phyloP scores from a whole-genome alignment of 2,888 invertebrate species.

The Hipparchia semele region DNA sequence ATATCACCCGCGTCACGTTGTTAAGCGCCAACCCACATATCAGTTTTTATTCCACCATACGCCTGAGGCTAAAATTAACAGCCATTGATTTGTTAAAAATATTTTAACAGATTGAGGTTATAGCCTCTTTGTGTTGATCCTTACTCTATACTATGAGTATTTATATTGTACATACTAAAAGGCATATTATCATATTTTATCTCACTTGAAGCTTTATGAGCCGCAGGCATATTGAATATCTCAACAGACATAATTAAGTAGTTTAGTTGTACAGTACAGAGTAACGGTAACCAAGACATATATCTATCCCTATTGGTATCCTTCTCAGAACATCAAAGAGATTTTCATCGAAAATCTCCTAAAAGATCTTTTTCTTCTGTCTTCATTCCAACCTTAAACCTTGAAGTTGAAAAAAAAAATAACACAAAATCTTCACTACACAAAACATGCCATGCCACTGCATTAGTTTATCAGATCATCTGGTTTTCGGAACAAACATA shows the following conservation, averaged over 20 bases:
- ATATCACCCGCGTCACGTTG: constrained; percentile 37
- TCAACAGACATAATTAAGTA: no score
- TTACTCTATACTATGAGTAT: neutral
- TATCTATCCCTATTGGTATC: no score
- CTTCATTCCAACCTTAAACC: no score
- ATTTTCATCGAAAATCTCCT: no score
- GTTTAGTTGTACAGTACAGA: no score
- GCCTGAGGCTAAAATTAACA: constrained; percentile 23
- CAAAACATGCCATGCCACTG: neutral
- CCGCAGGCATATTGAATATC: no score
- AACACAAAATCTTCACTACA: neutral
- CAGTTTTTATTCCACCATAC: constrained; percentile 23
- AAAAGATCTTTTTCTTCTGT: no score
- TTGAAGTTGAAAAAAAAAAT: neutral
- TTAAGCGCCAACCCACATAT: constrained; percentile 41
- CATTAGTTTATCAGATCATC: neutral
- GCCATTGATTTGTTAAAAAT: constrained; percentile 11
- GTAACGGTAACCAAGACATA: no score
- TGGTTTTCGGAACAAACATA: constrained; percentile 7
- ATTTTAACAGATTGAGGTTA: constrained; percentile 8
- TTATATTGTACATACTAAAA: neutral
- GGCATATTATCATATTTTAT: neutral
- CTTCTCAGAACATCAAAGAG: no score
- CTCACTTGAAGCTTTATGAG: no score
- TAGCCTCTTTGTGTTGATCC: neutral